Conservation (phyloP, 2,113 vertebrate genomes). For the Chionomys nivalis region DNA sequence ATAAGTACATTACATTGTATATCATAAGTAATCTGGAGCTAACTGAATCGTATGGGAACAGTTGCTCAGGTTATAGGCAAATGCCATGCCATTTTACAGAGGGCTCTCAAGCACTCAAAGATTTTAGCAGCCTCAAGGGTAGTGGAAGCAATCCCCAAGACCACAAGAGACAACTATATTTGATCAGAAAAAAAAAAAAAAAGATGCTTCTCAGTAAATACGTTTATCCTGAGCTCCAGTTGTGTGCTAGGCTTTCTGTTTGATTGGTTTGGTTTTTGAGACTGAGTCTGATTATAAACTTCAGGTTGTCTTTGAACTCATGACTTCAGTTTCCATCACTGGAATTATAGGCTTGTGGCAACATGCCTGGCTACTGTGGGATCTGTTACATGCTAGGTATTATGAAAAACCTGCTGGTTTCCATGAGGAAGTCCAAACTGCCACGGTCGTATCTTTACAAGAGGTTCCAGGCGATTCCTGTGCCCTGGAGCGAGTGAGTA, state of each 20-base stretch:
- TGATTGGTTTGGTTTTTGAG: not conserved
- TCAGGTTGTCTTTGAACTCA: not conserved
- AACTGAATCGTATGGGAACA: not conserved
- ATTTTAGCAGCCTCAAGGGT: not conserved
- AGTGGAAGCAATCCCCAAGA: not conserved
- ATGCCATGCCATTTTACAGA: not conserved
- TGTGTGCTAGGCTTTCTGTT: not conserved
- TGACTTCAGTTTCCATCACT: not conserved
- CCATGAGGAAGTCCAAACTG: not conserved
- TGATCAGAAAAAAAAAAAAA: not conserved
- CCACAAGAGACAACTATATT: not conserved
- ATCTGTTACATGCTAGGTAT: not conserved
- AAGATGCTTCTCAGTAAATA: not conserved
- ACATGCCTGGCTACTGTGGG: not conserved
- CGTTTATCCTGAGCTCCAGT: conserved; percentile 17
- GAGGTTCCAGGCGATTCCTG: not conserved
- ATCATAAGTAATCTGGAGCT: not conserved
- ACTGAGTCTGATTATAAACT: not conserved
- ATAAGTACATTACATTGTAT: not conserved
- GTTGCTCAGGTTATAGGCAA: not conserved
- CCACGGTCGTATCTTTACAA: not conserved
- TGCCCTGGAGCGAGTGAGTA: not conserved
- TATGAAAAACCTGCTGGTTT: not conserved
- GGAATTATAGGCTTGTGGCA: not conserved
- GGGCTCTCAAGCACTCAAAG: not conserved